A percentile compares a stretch with the other conserved stretches of the same genome.
Evolutionary conservation across 2,113 vertebrate genomes (phyloP).

Genomic region (Sorex fumeus): DNA sequence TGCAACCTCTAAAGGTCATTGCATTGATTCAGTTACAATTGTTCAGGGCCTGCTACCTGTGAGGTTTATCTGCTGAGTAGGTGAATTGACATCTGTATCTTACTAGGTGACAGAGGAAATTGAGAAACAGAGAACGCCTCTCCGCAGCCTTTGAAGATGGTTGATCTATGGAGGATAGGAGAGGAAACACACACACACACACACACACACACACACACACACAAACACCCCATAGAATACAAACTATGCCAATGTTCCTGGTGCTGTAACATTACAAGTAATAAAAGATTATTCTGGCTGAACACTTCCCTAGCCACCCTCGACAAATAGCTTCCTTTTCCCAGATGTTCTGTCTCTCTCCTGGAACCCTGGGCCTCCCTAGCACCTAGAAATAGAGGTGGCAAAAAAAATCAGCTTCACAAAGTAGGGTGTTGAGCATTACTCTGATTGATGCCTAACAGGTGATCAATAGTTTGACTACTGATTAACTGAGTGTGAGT

Average conservation of each 20-base stretch:
- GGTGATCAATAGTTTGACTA: slow-evolving; percentile 30
- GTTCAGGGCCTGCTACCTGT: background rate
- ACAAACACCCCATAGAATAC: background rate
- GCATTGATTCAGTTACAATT: background rate
- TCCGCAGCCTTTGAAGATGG: background rate
- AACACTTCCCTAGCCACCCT: background rate
- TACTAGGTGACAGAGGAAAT: background rate
- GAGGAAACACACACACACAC: background rate
- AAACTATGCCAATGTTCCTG: background rate
- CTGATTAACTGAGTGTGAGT: background rate
- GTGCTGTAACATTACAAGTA: background rate
- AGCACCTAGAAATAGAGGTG: background rate
- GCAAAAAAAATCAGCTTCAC: background rate
- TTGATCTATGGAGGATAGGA: background rate
- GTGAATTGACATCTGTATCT: background rate
- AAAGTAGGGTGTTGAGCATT: background rate
- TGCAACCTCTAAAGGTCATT: background rate
- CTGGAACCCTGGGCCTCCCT: background rate
- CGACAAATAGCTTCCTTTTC: background rate
- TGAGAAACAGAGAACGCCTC: background rate
- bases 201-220: background rate
- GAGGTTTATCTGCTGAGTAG: slow-evolving; percentile 22
- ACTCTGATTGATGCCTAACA: background rate
- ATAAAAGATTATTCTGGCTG: background rate
- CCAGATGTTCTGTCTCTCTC: background rate